Base-by-base conservation (phyloP, 2,797 vertebrate genomes). In the Helicolenus hilgendorfi region DNA sequence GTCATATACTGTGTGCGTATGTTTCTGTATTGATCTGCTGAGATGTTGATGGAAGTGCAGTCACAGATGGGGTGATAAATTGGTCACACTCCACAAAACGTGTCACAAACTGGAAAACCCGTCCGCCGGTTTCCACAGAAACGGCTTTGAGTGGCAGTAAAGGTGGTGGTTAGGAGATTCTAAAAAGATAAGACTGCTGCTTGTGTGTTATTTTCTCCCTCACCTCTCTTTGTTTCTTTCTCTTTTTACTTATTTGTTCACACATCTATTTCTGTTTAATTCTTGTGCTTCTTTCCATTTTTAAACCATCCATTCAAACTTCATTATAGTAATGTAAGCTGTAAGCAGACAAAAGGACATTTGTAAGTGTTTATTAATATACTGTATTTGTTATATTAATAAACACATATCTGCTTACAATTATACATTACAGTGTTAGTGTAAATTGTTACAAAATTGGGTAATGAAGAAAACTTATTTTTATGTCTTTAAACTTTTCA, bases 51-150 rank as follows among this genome's bases (percentile, higher is more conserved):
- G 58, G 80, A 77, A 63, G 72, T 58, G 55, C 72, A 70, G 64
- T 77, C 84, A 85, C 77, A 91, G 83, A 79, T 55, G 64, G 55
- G 45, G 41, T 89, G 73, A 86, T 53, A 79, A 84, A 89, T 87
- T 80, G 74, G 82, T 85, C 83, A 74, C 74, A 79, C 78, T 73
- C 33, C 29, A 75, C 77, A 76, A 71, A 84, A 85, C 71, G 70
- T 83, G 73, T 87, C 78, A 81, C 81, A 76, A 80, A 78, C 79
- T 49, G 45, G 65, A 77, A 81, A 78, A 72, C 20, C 68, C 15
- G 20, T 74, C 45, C 53, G 24, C 36, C 13, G 2, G 86, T 91
- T 84, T 55, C 84, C 72, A 63, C 22, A 29, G 84, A 69, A 74
- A 86, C 14, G 1, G 33, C 38, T 83, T 70, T 86, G 83, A 88